Evolutionary conservation across 2,113 vertebrate species (phyloP).

Genomic region (Atractosteus spatula): DNA sequence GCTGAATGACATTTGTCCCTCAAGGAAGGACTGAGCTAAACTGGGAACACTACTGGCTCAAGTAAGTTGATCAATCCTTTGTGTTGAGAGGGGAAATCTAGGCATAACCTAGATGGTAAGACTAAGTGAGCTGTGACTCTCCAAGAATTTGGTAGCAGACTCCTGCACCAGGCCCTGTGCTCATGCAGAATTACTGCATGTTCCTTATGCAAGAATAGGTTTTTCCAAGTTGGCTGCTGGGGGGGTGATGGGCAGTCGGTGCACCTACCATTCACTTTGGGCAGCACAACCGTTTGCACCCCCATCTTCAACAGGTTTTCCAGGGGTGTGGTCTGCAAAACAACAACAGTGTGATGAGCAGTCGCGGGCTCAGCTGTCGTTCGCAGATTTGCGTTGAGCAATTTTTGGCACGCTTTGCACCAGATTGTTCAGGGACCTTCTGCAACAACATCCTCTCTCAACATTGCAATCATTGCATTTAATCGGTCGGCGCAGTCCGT

Average conservation of each 20-base stretch:
- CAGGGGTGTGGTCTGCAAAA: slow-evolving; percentile 39
- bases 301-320: accelerated
- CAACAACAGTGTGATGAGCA: too few relatives aligned
- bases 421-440: too few relatives aligned
- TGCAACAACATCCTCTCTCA: too few relatives aligned
- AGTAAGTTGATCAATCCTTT: neutral
- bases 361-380: too few relatives aligned
- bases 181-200: neutral
- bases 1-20: too few relatives aligned
- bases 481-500: too few relatives aligned
- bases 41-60: too few relatives aligned
- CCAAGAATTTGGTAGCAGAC: neutral
- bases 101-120: neutral
- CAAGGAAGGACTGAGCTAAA: too few relatives aligned
- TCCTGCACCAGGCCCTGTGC: neutral
- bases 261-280: slow-evolving; percentile 44
- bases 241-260: neutral
- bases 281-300: neutral
- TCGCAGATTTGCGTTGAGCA: too few relatives aligned
- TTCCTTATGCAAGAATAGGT: neutral
- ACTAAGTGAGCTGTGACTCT: neutral
- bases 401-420: too few relatives aligned
- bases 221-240: too few relatives aligned
- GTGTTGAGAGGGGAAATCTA: neutral
- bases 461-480: too few relatives aligned